These are phyloP conservation scores for Furcifer pardalis DNA, from an alignment of 2,797 vertebrate species.

Conservation along the genomic window DNA sequence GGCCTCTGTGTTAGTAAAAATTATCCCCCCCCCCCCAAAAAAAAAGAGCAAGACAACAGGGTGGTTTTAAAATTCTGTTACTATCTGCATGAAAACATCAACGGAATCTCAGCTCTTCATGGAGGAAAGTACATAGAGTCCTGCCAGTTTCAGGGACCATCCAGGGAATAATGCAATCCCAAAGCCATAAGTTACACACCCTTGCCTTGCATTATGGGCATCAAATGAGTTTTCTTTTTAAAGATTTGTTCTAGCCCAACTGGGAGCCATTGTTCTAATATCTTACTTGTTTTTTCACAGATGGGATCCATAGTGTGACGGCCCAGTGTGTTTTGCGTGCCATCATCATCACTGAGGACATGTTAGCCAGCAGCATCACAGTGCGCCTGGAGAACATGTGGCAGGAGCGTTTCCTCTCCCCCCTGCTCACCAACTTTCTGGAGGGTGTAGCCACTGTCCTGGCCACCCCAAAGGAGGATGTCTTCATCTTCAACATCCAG, in stretches of 20 bases:
- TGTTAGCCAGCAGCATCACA: slow-evolving; percentile 96
- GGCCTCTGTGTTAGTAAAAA: too few species aligned
- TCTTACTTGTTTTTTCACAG: slow-evolving; percentile 71
- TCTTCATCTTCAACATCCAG: slow-evolving; percentile 98
- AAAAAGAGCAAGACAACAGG: too few species aligned
- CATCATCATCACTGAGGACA: slow-evolving; percentile 96
- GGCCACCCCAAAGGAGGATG: slow-evolving; percentile 88
- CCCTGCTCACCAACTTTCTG: slow-evolving; percentile 88
- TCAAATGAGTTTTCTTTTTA: not conserved
- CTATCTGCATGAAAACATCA: too few species aligned
- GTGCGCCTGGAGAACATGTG: slow-evolving; percentile 98
- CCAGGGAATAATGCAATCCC: too few species aligned
- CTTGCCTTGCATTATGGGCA: too few species aligned
- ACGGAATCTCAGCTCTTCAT: too few species aligned
- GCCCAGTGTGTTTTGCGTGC: slow-evolving; percentile 93
- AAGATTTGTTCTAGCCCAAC: not conserved
- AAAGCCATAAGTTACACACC: too few species aligned
- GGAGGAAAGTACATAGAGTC: too few species aligned
- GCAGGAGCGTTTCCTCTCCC: slow-evolving; percentile 96
- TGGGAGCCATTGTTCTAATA: not conserved
- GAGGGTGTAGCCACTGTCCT: slow-evolving; percentile 94
- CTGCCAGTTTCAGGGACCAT: too few species aligned
- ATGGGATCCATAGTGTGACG: slow-evolving; percentile 92
- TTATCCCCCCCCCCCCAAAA: too few species aligned
- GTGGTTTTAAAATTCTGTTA: too few species aligned